Base-by-base conservation (phyloP, 2,888 invertebrate species). In the Protonemura montana region DNA sequence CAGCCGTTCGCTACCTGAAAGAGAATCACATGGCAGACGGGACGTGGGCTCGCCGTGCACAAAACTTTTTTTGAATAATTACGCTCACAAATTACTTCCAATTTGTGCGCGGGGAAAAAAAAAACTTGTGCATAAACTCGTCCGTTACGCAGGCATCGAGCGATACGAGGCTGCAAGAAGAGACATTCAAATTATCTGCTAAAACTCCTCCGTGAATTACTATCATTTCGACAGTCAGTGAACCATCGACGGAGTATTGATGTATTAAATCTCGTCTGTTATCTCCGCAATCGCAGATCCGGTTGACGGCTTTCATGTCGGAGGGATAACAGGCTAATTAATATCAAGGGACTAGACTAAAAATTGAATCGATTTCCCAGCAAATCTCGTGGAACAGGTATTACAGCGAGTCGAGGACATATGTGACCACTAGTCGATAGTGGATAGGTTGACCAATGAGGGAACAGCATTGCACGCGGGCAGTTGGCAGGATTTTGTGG, bases 401-500 rank as follows among this genome's bases (percentile, higher is more conserved):
- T n/a, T n/a, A n/a, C n/a, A n/a, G n/a, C n/a, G n/a, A n/a, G n/a
- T n/a, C n/a, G n/a, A n/a, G n/a, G n/a, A n/a, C n/a, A n/a, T n/a
- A n/a, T n/a, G n/a, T n/a, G n/a, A n/a, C n/a, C n/a, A n/a, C n/a
- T n/a, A n/a, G n/a, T n/a, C n/a, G n/a, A n/a, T n/a, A n/a, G n/a
- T n/a, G n/a, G n/a, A n/a, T n/a, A n/a, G n/a, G n/a, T n/a, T n/a
- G n/a, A n/a, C n/a, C n/a, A n/a, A n/a, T n/a, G n/a, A n/a, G n/a
- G n/a, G n/a, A n/a, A n/a, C n/a, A n/a, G n/a, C n/a, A n/a, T n/a
- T 85, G 10, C 35, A 10, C 35, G 35, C 10, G 35, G 35, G 3
- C 35, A 3, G 35, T 10, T 35, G 5, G 35, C 35, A 35, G 90
- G 93, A n/a, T 93, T 94, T 30, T 97, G 97, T 90, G 96, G 96